Base-by-base conservation (phyloP, 2,888 invertebrate genomes). In the Drosophila falleni region DNA sequence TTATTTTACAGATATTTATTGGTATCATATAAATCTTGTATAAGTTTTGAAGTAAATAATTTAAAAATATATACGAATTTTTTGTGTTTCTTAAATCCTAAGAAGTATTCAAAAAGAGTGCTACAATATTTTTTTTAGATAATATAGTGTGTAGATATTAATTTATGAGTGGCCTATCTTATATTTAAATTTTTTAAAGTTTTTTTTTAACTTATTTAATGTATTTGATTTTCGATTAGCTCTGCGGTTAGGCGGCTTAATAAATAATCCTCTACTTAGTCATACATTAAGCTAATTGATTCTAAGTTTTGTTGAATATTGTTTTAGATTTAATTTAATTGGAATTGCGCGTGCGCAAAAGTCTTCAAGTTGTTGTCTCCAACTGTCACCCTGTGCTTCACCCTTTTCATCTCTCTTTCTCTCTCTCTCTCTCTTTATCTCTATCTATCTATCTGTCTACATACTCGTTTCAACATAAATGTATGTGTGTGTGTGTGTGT, bases 291-390 rank as follows among this genome's bases (percentile, higher is more conserved):
- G 2, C n/a, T 29, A n/a, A 50, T 51, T 19, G 58, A 33, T 39
- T 35, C 6, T 10, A 26, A 15, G 46, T 53, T 44, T 13, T 42
- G 0, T 23, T 23, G 4, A 23, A 23, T 4, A 15, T 46, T 54
- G 26, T 13, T 9, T 44, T 55, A 42, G 39, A n/a, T 61, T 64
- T 33, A 26, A 44, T 59, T 73, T 55, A 58, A 68, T 56, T 76
- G 49, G 56, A 37, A 53, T 39, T 78, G 66, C 78, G 78, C 78
- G 54, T 77, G 78, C 78, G 78, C 78, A 63, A 53, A 74, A 47
- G 50, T 63, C 47, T 61, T 47, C 49, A 60, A 29, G 19, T 33
- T 50, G 51, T 49, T 54, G 62, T 63, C 70, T 71, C 68, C 67
- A 72, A 72, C 26, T 58, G 58, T 58, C 58, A 58, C 58, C 35